Evolutionary conservation across 1,140 invertebrate genomes (phyloP).

Genomic region (Hylaeus anthracinus): DNA sequence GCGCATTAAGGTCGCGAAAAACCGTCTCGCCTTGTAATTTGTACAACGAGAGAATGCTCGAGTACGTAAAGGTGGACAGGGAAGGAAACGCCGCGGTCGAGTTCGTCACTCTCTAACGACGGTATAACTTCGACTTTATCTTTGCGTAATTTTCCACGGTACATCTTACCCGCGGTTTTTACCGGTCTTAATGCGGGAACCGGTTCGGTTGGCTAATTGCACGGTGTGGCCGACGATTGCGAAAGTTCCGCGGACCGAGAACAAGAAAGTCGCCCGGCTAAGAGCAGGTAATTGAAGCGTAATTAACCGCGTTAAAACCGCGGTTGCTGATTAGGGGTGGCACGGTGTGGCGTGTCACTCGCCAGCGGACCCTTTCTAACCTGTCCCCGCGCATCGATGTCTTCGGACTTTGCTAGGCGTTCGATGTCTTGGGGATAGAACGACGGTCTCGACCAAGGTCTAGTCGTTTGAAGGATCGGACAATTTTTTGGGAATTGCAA

Average conservation of each 20-base stretch:
- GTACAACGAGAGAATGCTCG: not conserved
- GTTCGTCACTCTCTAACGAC: constrained; percentile 54
- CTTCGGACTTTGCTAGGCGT: not conserved
- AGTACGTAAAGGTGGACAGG: not conserved
- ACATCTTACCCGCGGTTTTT: constrained; percentile 53
- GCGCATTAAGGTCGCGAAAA: constrained; percentile 42
- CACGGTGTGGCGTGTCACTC: not conserved
- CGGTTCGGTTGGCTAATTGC: constrained; percentile 54
- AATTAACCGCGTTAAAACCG: constrained; percentile 71
- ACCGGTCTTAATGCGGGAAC: constrained; percentile 53
- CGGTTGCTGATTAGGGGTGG: constrained; percentile 59
- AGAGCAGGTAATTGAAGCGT: constrained; percentile 65
- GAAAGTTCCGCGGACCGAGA: constrained; percentile 42
- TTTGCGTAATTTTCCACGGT: constrained; percentile 52
- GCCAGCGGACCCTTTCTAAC: constrained; percentile 58
- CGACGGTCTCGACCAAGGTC: too few species aligned
- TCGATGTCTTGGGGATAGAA: not conserved
- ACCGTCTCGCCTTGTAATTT: constrained; percentile 26
- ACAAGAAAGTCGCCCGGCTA: constrained; percentile 48
- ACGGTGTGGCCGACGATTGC: constrained; percentile 46
- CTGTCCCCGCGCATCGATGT: constrained; percentile 33
- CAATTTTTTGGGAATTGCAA: too few species aligned
- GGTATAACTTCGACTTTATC: constrained; percentile 60
- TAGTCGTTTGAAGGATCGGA: too few species aligned
- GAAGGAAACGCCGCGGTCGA: not conserved